Conservation (phyloP, 1,140 invertebrate genomes). For the Frieseomelitta varia region DNA sequence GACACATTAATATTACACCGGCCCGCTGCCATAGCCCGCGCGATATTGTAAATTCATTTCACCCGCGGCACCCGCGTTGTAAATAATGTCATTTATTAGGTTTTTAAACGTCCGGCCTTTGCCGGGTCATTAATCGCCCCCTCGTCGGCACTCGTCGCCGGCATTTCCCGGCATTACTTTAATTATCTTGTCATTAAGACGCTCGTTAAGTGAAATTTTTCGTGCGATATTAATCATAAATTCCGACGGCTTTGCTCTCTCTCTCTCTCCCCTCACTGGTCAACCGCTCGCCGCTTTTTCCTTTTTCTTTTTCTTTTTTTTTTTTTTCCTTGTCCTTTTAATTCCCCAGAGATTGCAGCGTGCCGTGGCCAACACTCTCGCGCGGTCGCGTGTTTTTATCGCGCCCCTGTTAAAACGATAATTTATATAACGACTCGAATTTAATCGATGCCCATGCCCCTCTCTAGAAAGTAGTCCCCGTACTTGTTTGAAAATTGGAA, state of each 20-base stretch:
- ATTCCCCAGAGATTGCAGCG: neutral
- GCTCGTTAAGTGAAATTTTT: constrained; percentile 29
- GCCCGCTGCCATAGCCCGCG: neutral
- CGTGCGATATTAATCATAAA: constrained; percentile 22
- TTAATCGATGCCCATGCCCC: neutral
- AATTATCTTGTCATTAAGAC: constrained; percentile 37
- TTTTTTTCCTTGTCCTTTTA: neutral
- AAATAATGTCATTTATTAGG: constrained; percentile 34
- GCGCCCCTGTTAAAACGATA: neutral
- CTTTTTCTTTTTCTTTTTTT: neutral
- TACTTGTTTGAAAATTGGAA: too few species aligned
- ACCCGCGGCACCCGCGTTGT: neutral
- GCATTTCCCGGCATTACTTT: neutral
- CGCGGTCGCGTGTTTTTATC: neutral
- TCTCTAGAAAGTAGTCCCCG: too few species aligned
- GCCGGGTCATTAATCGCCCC: constrained; percentile 5
- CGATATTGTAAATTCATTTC: constrained; percentile 12
- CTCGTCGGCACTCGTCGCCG: too few species aligned
- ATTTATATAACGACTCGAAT: constrained; percentile 33
- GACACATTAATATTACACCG: neutral
- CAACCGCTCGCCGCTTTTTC: neutral
- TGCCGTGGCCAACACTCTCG: neutral
- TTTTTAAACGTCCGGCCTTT: neutral
- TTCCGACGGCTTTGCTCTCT: neutral
- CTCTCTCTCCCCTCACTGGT: neutral